Base-by-base conservation (phyloP, 2,113 vertebrate genomes). In the Colius striatus region DNA sequence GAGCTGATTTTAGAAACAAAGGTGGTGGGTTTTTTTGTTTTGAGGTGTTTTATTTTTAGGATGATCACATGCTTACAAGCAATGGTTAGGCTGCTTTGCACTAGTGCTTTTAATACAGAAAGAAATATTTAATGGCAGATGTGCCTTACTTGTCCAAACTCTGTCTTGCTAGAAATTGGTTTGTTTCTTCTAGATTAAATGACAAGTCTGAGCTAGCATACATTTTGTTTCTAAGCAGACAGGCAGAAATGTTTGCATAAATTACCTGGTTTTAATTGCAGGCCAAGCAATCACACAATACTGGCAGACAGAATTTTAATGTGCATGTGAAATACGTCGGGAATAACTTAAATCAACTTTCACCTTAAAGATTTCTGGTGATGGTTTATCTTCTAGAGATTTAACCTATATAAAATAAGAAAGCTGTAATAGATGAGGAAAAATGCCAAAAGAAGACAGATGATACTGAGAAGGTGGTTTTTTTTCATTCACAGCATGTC, bases 111-210 rank as follows among this genome's bases (percentile, higher is more conserved):
- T 54, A 50, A 20, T 60, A 51, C 10, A 60, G 38, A 41, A 77
- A 61, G 75, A 58, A 73, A 54, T 16, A 68, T 29, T 58, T 79
- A 16, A 85, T 79, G 58, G 51, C 1, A 88, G 75, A 74, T 70
- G 57, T 94, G 85, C 62, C 54, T 83, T 70, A 50, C 48, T 85
- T 70, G 61, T 66, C n/a, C 29, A 10, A 85, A 93, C 74, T 91
- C 78, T 43, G 85, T 89, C 72, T 87, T 96, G 61, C 20, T n/a
- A 90, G 66, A 87, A 96, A 80, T 80, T 70, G 77, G 87, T 92
- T 80, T 75, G 27, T 45, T 74, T 93, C 89, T 96, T 89, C 73
- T 67, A 57, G 20, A 27, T 73, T 70, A 54, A 67, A 76, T 66
- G 72, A 22, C 62, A 84, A 72, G 30, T 89, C 34, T 30, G 34